Conservation (phyloP, 2,888 invertebrate genomes). For the Dicycla oo region DNA sequence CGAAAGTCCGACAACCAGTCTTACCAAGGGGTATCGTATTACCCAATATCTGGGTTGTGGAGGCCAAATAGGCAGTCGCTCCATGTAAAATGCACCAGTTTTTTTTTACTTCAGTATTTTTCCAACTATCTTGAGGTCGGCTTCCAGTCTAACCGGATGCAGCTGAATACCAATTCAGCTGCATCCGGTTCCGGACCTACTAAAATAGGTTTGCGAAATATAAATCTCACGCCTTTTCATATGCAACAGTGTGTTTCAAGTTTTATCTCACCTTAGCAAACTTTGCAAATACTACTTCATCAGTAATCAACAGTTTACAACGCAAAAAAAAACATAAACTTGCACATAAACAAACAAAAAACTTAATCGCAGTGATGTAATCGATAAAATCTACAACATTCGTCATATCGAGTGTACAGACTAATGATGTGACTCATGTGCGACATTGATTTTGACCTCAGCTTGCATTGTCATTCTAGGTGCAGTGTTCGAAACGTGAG, state of each 20-base stretch:
- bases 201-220: no score
- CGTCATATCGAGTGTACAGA: slow-evolving; percentile 47
- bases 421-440: slow-evolving; percentile 57
- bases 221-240: background rate
- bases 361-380: slow-evolving; percentile 61
- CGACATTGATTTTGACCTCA: slow-evolving; percentile 67
- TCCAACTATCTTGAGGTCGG: no score
- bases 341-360: slow-evolving; percentile 21
- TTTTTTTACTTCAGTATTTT: no score
- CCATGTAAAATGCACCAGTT: no score
- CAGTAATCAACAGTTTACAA: no score
- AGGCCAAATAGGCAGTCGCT: no score
- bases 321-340: background rate
- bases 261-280: slow-evolving; percentile 1
- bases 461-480: slow-evolving; percentile 41
- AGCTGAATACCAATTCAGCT: no score
- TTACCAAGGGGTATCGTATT: no score
- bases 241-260: slow-evolving; percentile 5
- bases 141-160: no score
- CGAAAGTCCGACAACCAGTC: no score
- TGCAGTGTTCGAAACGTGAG: slow-evolving; percentile 24
- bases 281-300: slow-evolving; percentile 15
- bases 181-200: no score
- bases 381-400: slow-evolving; percentile 56
- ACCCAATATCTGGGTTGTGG: no score